Percentiles rank a stretch among this genome's conserved stretches.
Conservation (phyloP, 2,113 vertebrate genomes). For the Kryptolebias marmoratus region DNA sequence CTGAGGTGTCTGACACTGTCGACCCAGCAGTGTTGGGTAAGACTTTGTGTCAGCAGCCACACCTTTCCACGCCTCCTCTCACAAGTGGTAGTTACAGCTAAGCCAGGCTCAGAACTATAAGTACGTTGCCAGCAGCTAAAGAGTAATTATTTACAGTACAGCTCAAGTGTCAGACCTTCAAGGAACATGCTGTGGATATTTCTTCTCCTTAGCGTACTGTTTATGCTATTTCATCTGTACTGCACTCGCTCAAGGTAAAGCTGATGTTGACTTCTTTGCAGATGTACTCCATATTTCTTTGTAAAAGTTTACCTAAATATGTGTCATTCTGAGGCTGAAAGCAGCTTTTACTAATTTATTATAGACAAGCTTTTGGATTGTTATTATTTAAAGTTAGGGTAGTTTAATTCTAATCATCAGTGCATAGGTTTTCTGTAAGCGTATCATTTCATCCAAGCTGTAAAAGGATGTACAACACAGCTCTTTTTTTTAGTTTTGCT, state of each 20-base stretch:
- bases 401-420: too few relatives aligned
- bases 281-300: background rate
- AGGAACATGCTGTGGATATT: conserved; percentile 68
- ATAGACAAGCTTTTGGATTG: background rate
- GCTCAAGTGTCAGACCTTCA: conserved; percentile 1
- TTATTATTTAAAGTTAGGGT: background rate
- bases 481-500: background rate
- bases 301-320: background rate
- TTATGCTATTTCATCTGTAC: conserved; percentile 51
- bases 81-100: conserved; percentile 13
- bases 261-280: background rate
- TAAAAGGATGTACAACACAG: background rate
- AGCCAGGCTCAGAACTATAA: conserved; percentile 32
- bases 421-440: too few relatives aligned
- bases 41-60: conserved; percentile 47
- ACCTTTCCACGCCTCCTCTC: conserved; percentile 60
- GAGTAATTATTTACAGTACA: conserved; percentile 7
- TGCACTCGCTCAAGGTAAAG: conserved; percentile 73
- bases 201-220: conserved; percentile 56
- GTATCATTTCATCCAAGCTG: background rate
- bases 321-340: background rate
- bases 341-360: background rate
- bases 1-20: background rate
- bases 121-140: conserved; percentile 8
- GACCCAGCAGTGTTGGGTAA: conserved; percentile 39